Base-by-base conservation (phyloP, 2,888 invertebrate species). In the Masnerella sp. region DNA sequence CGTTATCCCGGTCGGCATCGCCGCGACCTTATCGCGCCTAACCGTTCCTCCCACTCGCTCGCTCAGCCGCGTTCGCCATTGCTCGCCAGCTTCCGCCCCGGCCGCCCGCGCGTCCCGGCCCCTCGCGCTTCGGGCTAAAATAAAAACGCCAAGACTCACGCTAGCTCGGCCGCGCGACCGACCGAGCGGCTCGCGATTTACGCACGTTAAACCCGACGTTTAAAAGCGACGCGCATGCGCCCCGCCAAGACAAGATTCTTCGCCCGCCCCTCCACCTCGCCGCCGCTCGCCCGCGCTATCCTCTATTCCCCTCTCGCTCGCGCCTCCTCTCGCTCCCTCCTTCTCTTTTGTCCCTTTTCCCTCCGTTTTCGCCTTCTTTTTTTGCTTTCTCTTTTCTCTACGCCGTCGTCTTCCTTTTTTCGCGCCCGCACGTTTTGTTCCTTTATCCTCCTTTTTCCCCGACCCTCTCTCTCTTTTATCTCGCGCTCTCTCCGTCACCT, bases 141-240 rank as follows among this genome's bases (percentile, higher is more conserved):
- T 83, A 83, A 83, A 84, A 83, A 83, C 75, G 76, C 58, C 52
- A 73, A 68, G 73, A 64, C 73, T 68, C 54, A 54, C 62, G 67
- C 61, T 62, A 43, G 70, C 73, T 71, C 76, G 58, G 65, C 68
- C 73, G 64, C 56, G 75, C 76, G 67, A 58, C 40, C 59, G 70
- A 65, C 62, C 67, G 59, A 62, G 58, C 68, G 76, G 76, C 58
- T 76, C 74, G 78, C 80, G 78, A 81, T 81, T 82, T 80, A 77
- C 81, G 81, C 80, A 77, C 78, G 80, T 78, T 78, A 79, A 79
- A 74, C 68, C 74, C 74, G 77, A 76, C 77, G 76, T 77, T 77
- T 75, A 68, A 79, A 80, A 42, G 36, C 62, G 71, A 83, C 85
- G 86, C 78, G 87, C 87, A 87, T 85, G 65, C 70, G 58, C 67